A percentile compares a stretch with the other conserved stretches of the same genome.
Evolutionary conservation across 2,888 invertebrate genomes (phyloP).

Genomic region (Sphinx pinastri): DNA sequence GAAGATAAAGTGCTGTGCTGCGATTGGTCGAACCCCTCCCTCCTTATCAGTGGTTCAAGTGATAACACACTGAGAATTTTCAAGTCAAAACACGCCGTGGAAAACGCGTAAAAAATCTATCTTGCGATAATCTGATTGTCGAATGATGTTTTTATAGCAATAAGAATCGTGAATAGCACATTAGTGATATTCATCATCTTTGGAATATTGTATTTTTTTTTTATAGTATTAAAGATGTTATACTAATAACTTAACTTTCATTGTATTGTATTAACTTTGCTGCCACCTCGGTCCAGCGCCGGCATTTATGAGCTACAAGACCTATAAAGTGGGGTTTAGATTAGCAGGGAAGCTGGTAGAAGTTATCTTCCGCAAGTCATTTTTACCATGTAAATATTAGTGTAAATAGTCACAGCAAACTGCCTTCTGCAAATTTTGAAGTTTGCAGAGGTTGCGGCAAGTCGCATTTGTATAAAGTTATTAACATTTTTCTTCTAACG

Average conservation of each 20-base stretch:
- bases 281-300: too few species aligned
- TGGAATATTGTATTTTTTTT: slow-evolving; percentile 7
- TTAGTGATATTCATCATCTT: neutral
- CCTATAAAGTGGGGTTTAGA: too few species aligned
- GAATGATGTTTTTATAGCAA: slow-evolving; percentile 6
- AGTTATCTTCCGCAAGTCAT: too few species aligned
- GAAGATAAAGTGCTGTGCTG: slow-evolving; percentile 96
- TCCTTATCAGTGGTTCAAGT: slow-evolving; percentile 95
- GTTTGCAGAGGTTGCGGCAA: too few species aligned
- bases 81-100: slow-evolving; percentile 84
- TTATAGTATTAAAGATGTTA: slow-evolving; percentile 8
- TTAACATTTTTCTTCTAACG: too few species aligned
- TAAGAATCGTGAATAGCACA: too few species aligned
- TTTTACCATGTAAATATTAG: too few species aligned
- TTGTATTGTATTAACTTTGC: neutral
- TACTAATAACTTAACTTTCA: neutral
- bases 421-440: too few species aligned
- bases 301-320: too few species aligned
- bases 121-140: slow-evolving; percentile 4
- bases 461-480: too few species aligned
- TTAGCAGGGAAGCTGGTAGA: too few species aligned
- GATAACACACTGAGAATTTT: slow-evolving; percentile 97
- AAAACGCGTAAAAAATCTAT: slow-evolving; percentile 47
- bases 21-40: slow-evolving; percentile 95
- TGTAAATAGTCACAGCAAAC: too few species aligned